phyloP scores from a whole-genome alignment of 1,140 invertebrate genomes.

The Glomeris maerens region DNA sequence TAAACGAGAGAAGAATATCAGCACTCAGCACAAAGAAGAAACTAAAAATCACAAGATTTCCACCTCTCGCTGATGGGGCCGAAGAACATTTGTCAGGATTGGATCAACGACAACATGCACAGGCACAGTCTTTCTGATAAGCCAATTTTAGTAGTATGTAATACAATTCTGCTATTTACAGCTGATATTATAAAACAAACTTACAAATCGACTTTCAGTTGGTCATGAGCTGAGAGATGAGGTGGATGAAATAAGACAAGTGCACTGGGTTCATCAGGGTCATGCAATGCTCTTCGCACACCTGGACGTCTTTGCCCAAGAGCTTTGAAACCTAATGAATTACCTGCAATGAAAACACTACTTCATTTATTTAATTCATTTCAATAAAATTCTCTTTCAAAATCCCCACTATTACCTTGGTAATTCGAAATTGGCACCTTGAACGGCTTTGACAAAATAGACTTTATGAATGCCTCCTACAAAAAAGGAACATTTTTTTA shows the following conservation, averaged over 20 bases:
- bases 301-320: slow-evolving; percentile 57
- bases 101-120: slow-evolving; percentile 95
- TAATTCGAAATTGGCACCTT: slow-evolving; percentile 91
- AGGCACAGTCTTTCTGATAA: slow-evolving; percentile 41
- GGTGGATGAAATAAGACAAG: slow-evolving; percentile 79
- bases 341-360: neutral
- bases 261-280: slow-evolving; percentile 86
- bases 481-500: slow-evolving; percentile 20
- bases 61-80: slow-evolving; percentile 93
- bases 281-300: slow-evolving; percentile 62
- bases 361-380: neutral
- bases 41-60: neutral
- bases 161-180: neutral
- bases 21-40: neutral
- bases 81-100: slow-evolving; percentile 66
- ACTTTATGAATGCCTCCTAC: slow-evolving; percentile 62
- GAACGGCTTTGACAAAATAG: slow-evolving; percentile 76
- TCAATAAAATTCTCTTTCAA: neutral
- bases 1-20: slow-evolving; percentile 13
- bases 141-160: too few species aligned
- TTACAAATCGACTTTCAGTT: slow-evolving; percentile 55
- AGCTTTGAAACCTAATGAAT: slow-evolving; percentile 43
- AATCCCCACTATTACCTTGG: slow-evolving; percentile 28
- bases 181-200: slow-evolving; percentile 15
- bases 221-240: slow-evolving; percentile 63